Evolutionary conservation across 2,888 invertebrate genomes (phyloP).

Genomic region (Ormyrus rosae): DNA sequence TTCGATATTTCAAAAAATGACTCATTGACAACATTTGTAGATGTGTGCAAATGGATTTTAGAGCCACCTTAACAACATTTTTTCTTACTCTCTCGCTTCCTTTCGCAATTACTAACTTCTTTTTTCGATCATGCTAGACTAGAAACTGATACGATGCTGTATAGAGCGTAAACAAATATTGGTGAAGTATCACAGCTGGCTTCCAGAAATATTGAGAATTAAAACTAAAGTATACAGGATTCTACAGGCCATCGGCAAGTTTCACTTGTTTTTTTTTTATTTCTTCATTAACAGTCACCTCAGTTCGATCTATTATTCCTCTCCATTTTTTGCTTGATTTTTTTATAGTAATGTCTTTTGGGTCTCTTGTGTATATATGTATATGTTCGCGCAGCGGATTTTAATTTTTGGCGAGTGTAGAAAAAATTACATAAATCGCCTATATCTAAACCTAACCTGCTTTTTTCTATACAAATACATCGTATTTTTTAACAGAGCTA

Average conservation of each 20-base stretch:
- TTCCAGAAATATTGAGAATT: conserved; percentile 67
- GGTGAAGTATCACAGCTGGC: conserved; percentile 74
- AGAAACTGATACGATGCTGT: conserved; percentile 52
- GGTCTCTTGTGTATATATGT: conserved; percentile 6
- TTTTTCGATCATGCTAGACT: conserved; percentile 33
- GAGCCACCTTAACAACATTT: conserved; percentile 36
- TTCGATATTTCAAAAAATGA: conserved; percentile 39
- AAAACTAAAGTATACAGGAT: conserved; percentile 62
- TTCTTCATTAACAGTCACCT: conserved; percentile 45
- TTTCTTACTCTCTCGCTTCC: conserved; percentile 18
- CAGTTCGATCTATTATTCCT: conserved; percentile 46
- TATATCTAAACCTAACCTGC: conserved; percentile 59
- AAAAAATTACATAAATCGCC: conserved; percentile 71
- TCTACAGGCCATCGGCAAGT: conserved; percentile 67
- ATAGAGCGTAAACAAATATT: conserved; percentile 61
- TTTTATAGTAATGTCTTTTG: conserved; percentile 7
- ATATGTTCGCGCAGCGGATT: conserved; percentile 11
- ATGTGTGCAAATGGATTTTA: conserved; percentile 19
- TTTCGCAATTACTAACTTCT: neutral
- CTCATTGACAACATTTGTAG: conserved; percentile 36
- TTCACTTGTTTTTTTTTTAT: conserved; percentile 10
- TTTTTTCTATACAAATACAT: conserved; percentile 20
- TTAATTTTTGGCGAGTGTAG: conserved; percentile 61
- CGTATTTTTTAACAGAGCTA: conserved; percentile 5
- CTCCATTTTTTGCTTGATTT: neutral